phyloP scores from a whole-genome alignment of 2,797 vertebrate species.

The Salmo trutta region DNA sequence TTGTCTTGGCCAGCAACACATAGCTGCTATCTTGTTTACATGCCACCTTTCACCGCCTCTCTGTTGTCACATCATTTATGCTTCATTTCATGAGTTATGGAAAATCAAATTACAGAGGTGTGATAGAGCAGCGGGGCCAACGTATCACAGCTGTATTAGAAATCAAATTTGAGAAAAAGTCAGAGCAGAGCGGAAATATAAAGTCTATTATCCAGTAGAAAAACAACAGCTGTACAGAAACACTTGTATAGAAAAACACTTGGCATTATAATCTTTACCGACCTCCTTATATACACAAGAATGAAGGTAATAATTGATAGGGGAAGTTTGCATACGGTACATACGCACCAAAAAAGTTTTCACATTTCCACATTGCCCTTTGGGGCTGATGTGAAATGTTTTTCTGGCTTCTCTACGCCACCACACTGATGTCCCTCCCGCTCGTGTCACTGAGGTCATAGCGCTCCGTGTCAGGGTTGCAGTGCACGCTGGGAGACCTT shows the following conservation, averaged over 20 bases:
- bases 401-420: slow-evolving; percentile 15
- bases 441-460: slow-evolving; percentile 62
- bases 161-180: background rate
- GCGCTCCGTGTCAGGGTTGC: slow-evolving; percentile 59
- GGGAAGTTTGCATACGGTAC: background rate
- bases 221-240: background rate
- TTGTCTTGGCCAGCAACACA: slow-evolving; percentile 22
- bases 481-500: slow-evolving; percentile 47
- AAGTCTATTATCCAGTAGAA: background rate
- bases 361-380: background rate
- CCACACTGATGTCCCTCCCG: slow-evolving; percentile 46
- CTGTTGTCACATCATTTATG: slow-evolving; percentile 1
- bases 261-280: background rate
- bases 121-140: background rate
- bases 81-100: slow-evolving; percentile 36
- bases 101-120: slow-evolving; percentile 15
- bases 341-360: background rate
- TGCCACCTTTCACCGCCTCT: slow-evolving; percentile 37
- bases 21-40: slow-evolving; percentile 37
- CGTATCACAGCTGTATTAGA: too few relatives aligned
- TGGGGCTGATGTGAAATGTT: background rate
- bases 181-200: background rate
- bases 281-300: background rate
- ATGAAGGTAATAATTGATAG: background rate
- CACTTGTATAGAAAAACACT: background rate